phyloP scores from a whole-genome alignment of 2,113 vertebrate species.

The Nycticryphes semicollaris region DNA sequence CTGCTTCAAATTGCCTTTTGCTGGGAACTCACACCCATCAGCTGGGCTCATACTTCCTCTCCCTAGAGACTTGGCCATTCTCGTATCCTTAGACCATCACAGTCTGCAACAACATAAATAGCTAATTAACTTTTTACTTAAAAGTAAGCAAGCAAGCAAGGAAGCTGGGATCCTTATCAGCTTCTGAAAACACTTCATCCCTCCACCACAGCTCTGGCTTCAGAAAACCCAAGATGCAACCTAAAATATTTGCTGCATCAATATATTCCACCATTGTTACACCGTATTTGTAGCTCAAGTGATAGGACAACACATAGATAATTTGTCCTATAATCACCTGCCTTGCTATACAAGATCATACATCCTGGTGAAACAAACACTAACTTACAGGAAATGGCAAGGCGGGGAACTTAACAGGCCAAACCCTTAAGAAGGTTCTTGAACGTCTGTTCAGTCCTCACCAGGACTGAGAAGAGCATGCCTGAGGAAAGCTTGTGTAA shows the following conservation, averaged over 20 bases:
- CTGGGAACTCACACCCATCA: background rate
- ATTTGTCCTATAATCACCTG: background rate
- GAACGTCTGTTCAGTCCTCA: background rate
- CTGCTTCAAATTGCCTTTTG: slow-evolving; percentile 11
- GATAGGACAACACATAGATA: background rate
- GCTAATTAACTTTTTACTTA: slow-evolving; percentile 62
- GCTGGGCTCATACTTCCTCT: background rate
- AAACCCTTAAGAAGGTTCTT: background rate
- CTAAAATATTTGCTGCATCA: background rate
- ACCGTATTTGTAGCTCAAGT: background rate
- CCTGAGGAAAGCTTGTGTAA: background rate
- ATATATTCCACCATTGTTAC: background rate
- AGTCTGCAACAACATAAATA: slow-evolving; percentile 44
- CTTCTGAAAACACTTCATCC: slow-evolving; percentile 1
- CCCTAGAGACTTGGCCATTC: background rate
- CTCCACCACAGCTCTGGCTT: background rate
- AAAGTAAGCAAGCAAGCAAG: slow-evolving; percentile 48
- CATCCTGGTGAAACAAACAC: background rate
- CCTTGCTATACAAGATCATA: background rate
- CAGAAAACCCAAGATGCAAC: background rate
- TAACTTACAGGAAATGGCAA: background rate
- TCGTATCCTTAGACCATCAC: slow-evolving; percentile 29
- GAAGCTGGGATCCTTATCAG: background rate
- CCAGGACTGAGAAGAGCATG: background rate
- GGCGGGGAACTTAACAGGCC: background rate